Base-by-base conservation (phyloP, 2,113 vertebrate genomes). In the Turnix velox region DNA sequence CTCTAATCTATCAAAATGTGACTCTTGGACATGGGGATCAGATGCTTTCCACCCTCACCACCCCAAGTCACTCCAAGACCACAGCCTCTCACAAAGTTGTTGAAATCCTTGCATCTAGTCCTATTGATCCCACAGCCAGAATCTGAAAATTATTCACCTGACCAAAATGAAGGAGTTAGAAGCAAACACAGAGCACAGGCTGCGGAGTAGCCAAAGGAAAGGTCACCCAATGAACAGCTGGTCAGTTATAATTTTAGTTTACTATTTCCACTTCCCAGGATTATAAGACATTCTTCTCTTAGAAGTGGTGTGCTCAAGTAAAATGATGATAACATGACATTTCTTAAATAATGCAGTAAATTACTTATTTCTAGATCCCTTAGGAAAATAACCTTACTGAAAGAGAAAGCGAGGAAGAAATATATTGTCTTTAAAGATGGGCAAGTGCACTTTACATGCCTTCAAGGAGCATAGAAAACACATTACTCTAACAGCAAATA, bases 311-410 rank as follows among this genome's bases (percentile, higher is more conserved):
- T 12, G 62, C 48, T 68, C 33, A 33, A 65, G 20, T 59, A 96
- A 92, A 84, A 84, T 1, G 0, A 40, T 46, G 51, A 28, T 87
- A 89, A 58, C 3, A 1, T 45, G 4, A 28, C 30, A 23, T 94
- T 84, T 75, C 79, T 93, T 90, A 86, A 95, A 89, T 92, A 94
- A 94, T 73, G 66, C 24, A 92, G 52, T 46, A 76, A 73, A 86
- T 86, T 1, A 31, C 49, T 86, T 71, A 87, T 94, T 49, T 39
- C 13, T 17, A 43, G 4, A 22, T 88, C 88, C 48, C 92, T 86
- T 33, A 84, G 68, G 83, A 92, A 90, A 92, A 92, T 6, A 81
- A 74, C 43, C 23, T 67, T 45, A 39, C 71, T 81, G 76, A 65
- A 94, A 80, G 15, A 62, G 20, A 85, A 90, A 57, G 43, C 8